These are phyloP conservation scores for Leucophenga montana DNA, from an alignment of 2,888 invertebrate genomes.

Conservation along the genomic window DNA sequence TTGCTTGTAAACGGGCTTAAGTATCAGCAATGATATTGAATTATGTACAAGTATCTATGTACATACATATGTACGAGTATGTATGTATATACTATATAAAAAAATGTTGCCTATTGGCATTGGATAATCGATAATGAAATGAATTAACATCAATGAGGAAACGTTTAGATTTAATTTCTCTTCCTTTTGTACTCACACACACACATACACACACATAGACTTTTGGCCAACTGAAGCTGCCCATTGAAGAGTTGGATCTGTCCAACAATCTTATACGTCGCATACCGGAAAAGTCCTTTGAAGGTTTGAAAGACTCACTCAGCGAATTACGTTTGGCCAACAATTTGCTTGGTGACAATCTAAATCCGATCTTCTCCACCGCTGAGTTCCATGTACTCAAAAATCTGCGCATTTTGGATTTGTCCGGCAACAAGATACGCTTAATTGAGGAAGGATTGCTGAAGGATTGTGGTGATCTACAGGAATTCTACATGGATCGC, in stretches of 20 bases:
- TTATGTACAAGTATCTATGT: background rate
- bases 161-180: constrained; percentile 3
- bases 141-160: constrained; percentile 9
- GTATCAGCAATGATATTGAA: background rate
- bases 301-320: constrained; percentile 79
- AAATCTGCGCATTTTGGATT: constrained; percentile 82
- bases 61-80: too few species aligned
- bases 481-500: constrained; percentile 86
- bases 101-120: background rate
- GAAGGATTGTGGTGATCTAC: constrained; percentile 85
- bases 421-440: constrained; percentile 86
- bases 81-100: background rate
- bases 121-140: background rate
- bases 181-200: too few species aligned
- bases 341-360: constrained; percentile 90
- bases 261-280: constrained; percentile 87
- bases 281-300: constrained; percentile 83
- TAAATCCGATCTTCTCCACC: constrained; percentile 92
- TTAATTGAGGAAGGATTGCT: constrained; percentile 90
- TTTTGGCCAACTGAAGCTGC: constrained; percentile 82
- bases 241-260: constrained; percentile 84
- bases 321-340: constrained; percentile 82
- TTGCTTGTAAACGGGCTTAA: background rate
- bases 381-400: constrained; percentile 86
- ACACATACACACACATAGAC: constrained; percentile 69